Evolutionary conservation across 2,797 vertebrate genomes (phyloP), one percentile per base, ranked within the genome.

Genomic region (Liasis olivaceus): DNA sequence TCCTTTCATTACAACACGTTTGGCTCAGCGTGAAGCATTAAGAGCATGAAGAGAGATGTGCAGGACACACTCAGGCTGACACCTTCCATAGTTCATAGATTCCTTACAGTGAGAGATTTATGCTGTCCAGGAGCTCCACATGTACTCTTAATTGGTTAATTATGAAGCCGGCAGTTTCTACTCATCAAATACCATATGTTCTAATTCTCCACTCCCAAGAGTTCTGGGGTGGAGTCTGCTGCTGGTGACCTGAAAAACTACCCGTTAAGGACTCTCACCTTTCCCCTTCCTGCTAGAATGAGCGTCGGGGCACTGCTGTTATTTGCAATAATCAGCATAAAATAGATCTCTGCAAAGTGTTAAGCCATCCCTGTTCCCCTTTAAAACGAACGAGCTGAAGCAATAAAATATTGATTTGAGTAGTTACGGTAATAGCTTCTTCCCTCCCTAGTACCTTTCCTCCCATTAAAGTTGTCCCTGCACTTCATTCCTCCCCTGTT

Each of bases 31-130:
- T 77, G 91, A 95, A 97, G 94, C 93, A 87, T 93, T 96, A 96
- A 97, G 31, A 72, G 31, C 69, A 36, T 93, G 95, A 97, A 96
- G 95, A 97, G 95, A 95, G 95, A 95, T 96, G 91, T 96, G 91
- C 92, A 54, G 62, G 94, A 95, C 92, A 91, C 94, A 5, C 89
- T 95, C 95, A 92, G 5, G 92, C 96, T 97, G 97, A 97, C 96
- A 96, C 95, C 84, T 95, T 89, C 95, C 66, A 0, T 96, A 72
- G 28, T 93, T 95, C 95, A 94, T 59, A 62, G 94, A 90, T 96
- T 96, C 97, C 95, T 94, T 95, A 95, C 87, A 12, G 5, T 90
- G 94, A 94, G 95, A 95, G 95, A 96, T 96, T 95, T 95, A 95
- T 94, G 58, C 91, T 93, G 93, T 92, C 96, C 95, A 95, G 42